A percentile compares a stretch with the other conserved stretches of the same genome.
phyloP scores from a whole-genome alignment of 2,113 vertebrate species.

The Rhynchomys soricoides region DNA sequence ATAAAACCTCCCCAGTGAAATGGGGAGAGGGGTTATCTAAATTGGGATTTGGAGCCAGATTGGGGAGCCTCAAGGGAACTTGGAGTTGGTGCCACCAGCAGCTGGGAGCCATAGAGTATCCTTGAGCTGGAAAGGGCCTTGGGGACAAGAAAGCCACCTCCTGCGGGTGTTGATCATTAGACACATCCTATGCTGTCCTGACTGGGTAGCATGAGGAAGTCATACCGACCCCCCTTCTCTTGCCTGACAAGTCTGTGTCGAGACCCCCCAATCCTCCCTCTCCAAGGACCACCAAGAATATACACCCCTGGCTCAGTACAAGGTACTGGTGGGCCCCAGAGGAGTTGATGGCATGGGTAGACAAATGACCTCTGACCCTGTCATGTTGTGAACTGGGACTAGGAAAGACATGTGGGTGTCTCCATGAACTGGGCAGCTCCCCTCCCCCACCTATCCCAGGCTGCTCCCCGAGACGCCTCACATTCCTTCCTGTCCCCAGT shows the following conservation, averaged over 20 bases:
- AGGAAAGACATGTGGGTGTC: not conserved
- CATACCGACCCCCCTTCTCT: not conserved
- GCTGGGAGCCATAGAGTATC: not conserved
- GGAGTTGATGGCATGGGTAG: not conserved
- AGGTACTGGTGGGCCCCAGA: fast-evolving
- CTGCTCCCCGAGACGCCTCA: not conserved
- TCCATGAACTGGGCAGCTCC: not conserved
- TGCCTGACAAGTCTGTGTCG: not conserved
- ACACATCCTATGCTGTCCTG: not conserved
- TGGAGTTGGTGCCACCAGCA: not conserved
- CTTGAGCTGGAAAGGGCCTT: not conserved
- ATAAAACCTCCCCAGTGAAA: not conserved
- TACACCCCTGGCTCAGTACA: not conserved
- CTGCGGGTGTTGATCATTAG: no score
- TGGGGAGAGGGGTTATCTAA: not conserved
- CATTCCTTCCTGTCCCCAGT: not conserved
- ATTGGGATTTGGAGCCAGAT: not conserved
- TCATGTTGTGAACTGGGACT: not conserved
- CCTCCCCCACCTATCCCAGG: not conserved
- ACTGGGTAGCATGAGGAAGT: no score
- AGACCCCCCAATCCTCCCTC: not conserved
- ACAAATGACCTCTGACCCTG: not conserved
- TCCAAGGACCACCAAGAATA: not conserved
- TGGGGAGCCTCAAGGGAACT: not conserved
- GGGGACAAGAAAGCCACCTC: not conserved